Conservation (phyloP, 1,140 invertebrate species). For the Drusus annulatus region DNA sequence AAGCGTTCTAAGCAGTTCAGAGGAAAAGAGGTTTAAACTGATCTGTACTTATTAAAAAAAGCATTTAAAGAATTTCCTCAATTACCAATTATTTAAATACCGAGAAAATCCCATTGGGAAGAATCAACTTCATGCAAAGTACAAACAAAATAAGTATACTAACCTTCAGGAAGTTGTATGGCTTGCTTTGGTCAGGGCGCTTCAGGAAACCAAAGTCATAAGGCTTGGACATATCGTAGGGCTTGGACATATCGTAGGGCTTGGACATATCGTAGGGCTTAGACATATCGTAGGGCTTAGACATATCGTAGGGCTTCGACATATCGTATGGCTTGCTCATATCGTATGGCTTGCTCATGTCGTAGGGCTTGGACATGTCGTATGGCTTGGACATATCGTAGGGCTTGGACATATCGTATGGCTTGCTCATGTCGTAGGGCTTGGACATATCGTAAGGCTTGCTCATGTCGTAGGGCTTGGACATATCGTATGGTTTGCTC, state of each 20-base stretch:
- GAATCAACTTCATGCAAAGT: not conserved
- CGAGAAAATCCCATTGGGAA: not conserved
- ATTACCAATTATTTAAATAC: not conserved
- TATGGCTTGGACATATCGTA: constrained; percentile 9
- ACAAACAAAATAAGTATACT: not conserved
- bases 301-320: constrained; percentile 4
- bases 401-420: constrained; percentile 13
- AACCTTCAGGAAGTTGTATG: constrained; percentile 27
- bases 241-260: constrained; percentile 28
- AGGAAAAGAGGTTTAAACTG: not conserved
- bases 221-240: constrained; percentile 24
- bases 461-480: not conserved
- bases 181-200: not conserved
- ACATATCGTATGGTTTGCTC: not conserved
- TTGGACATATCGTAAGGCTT: not conserved
- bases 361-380: not conserved
- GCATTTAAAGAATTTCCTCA: too few relatives aligned
- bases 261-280: constrained; percentile 37
- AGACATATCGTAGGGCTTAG: constrained; percentile 5
- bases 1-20: not conserved
- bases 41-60: too few relatives aligned
- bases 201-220: not conserved
- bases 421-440: not conserved
- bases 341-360: too few relatives aligned
- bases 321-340: constrained; percentile 20